These are phyloP conservation scores for Gonioctena quinquepunctata DNA, from an alignment of 1,140 invertebrate genomes.

Conservation along the genomic window DNA sequence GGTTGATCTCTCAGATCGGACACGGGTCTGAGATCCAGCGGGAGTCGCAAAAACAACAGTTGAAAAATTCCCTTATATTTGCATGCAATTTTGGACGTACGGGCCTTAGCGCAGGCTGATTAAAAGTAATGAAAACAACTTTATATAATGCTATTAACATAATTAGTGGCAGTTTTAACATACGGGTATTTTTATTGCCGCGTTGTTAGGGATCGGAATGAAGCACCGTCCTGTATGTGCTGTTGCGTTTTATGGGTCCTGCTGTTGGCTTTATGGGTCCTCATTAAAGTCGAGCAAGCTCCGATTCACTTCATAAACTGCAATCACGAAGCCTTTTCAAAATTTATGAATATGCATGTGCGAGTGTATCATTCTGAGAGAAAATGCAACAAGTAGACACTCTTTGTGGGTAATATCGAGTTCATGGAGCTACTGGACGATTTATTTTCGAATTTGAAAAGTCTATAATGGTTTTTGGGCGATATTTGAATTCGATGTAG, in stretches of 20 bases:
- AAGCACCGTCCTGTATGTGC: neutral
- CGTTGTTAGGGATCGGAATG: neutral
- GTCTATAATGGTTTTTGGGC: too few relatives aligned
- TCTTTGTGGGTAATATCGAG: too few relatives aligned
- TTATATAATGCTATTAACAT: constrained; percentile 21
- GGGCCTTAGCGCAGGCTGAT: neutral
- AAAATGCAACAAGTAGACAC: too few relatives aligned
- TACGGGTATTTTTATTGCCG: constrained; percentile 15
- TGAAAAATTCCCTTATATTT: neutral
- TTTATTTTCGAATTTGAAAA: too few relatives aligned
- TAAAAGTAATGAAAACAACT: constrained; percentile 21
- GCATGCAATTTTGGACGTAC: constrained; percentile 7
- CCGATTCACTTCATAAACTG: neutral
- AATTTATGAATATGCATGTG: too few relatives aligned
- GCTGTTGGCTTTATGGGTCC: too few relatives aligned
- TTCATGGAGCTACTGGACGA: too few relatives aligned
- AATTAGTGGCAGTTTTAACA: constrained; percentile 17
- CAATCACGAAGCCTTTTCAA: neutral
- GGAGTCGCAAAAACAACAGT: neutral
- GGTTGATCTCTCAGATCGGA: neutral
- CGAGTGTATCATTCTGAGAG: too few relatives aligned
- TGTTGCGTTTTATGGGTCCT: neutral
- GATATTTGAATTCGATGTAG: too few relatives aligned
- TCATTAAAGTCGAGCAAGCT: neutral
- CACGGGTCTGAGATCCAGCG: neutral